Base-by-base conservation (phyloP, 2,888 invertebrate species). In the Cylloceria caligata region DNA sequence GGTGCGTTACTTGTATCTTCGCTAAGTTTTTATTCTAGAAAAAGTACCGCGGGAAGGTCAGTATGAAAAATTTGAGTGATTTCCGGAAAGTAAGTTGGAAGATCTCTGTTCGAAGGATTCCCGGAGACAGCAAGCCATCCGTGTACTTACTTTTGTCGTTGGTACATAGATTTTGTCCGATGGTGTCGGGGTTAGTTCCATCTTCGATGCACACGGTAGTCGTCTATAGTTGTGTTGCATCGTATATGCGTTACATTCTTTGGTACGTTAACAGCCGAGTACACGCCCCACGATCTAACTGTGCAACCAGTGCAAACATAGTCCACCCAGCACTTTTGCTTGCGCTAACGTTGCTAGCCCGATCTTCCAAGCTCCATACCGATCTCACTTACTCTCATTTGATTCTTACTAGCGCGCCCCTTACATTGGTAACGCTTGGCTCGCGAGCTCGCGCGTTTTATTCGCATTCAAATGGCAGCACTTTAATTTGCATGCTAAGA, bases 401-500 rank as follows among this genome's bases (percentile, higher is more conserved):
- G 71, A 60, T 71, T 34, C 67, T 47, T 27, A 36, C 16, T 47
- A 45, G 45, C 27, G 42, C 52, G 65, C 67, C 45, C 27, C 74
- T 75, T 57, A 72, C 62, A 69, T 60, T 36, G 45, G 52, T 57
- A 78, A 65, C 77, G 74, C 78, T 83, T 76, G 83, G 81, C 83
- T 88, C 87, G 72, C 85, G 21, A 64, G 68, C 78, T 85, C 83
- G 87, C 88, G 88, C 89, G 89, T 92, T 92, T 92, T 92, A 92
- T 92, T 92, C 92, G 89, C 91, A 92, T 92, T 92, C 91, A 91
- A 92, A 92, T 91, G 90, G 91, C 90, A 90, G 91, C 89, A 92
- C 91, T 92, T 92, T 92, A 92, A 92, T 92, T 92, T 92, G 92
- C 92, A 92, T 92, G 92, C 92, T 92, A 92, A 92, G 91, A 92